A percentile compares a stretch with the other conserved stretches of the same genome.
Conservation (phyloP, 2,888 invertebrate genomes). For the Eristalinus aeneus region DNA sequence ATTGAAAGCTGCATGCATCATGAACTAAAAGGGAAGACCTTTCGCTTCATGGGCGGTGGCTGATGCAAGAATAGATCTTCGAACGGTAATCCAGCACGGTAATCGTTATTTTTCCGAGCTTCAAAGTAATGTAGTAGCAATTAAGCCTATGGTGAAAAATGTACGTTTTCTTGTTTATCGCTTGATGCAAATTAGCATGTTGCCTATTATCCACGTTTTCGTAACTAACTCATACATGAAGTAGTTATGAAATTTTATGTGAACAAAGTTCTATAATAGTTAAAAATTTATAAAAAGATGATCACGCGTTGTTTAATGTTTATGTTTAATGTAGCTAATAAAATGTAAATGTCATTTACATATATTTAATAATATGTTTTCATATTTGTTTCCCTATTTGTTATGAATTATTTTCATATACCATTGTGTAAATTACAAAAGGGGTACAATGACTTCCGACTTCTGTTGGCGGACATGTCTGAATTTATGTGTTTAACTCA, state of each 20-base stretch:
- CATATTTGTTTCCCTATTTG: too few relatives aligned
- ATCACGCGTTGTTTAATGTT: constrained; percentile 21
- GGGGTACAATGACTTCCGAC: too few relatives aligned
- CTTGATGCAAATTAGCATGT: constrained; percentile 17
- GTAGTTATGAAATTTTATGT: constrained; percentile 1
- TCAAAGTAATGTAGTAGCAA: constrained; percentile 5
- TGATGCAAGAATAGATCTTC: constrained; percentile 42
- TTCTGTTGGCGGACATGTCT: too few relatives aligned
- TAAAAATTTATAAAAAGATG: constrained; percentile 31
- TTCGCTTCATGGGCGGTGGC: constrained; percentile 45
- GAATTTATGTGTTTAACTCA: too few relatives aligned
- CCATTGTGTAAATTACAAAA: too few relatives aligned
- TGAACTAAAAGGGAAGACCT: constrained; percentile 10
- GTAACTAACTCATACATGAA: background rate
- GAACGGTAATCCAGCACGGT: constrained; percentile 33
- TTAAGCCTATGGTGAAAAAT: background rate
- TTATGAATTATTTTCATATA: too few relatives aligned
- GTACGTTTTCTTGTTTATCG: constrained; percentile 21
- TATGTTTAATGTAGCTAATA: too few relatives aligned
- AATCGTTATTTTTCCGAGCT: constrained; percentile 32
- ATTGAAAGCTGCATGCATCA: constrained; percentile 11
- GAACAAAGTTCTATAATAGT: constrained; percentile 22
- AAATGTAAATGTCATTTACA: too few relatives aligned
- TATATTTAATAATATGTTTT: too few relatives aligned
- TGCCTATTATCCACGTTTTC: constrained; percentile 17